Evolutionary conservation across 1,140 invertebrate species (phyloP), one percentile per base, ranked within the genome.

Genomic region (Nephila pilipes): DNA sequence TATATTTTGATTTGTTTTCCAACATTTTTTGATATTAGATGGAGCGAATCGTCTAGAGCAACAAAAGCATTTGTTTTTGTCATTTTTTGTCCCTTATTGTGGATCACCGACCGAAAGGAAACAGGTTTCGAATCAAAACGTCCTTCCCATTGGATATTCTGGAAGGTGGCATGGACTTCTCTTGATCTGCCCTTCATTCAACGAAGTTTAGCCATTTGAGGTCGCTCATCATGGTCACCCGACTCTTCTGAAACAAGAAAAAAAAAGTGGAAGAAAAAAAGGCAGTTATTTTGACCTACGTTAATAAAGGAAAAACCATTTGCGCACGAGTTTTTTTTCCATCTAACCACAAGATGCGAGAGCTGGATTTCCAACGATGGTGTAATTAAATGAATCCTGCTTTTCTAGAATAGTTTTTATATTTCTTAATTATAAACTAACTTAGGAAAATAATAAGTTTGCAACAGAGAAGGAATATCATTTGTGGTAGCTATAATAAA

Each of bases 61-160:
- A 65, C 63, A 65, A 65, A 65, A 46, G 6, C 0, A 46, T 46
- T 46, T 65, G 22, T 65, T 65, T 25, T 65, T 1, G 10, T 29
- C 8, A n/a, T 22, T 63, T 60, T n/a, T 25, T 29, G 81, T 83
- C 22, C 25, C 54, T 55, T 20, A 55, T 29, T n/a, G 29, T 83
- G n/a, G 81, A 83, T 83, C 81, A 83, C 22, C 38, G 81, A 83
- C 81, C 81, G 81, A 22, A 55, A 57, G 16, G 25, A 83, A 83
- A 83, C 81, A 55, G 81, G 81, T 83, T 83, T 55, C 81, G 55
- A 16, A 12, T 83, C 38, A n/a, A 29, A 22, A 55, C 29, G 81
- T 54, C 81, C 81, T 83, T 83, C 81, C 46, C 2, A 81, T 20
- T 8, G 79, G 79, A 83, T 55, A 46, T 83, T 83, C 81, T 83